Evolutionary conservation across 2,797 vertebrate species (phyloP), one percentile per base, ranked within the genome.

Genomic region (Lateolabrax maculatus): DNA sequence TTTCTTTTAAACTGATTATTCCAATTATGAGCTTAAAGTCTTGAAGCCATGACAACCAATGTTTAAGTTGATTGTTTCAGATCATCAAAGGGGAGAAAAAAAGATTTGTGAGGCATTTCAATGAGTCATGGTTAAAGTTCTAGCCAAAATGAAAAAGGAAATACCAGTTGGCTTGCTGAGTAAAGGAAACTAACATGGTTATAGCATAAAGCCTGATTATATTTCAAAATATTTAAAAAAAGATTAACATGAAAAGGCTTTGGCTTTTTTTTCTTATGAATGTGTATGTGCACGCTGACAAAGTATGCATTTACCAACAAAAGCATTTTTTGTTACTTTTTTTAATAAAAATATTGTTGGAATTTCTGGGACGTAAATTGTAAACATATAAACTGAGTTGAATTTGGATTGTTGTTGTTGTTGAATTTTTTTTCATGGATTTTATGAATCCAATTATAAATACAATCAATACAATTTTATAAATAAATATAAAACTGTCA

Each of bases 1-100:
- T 92, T 93, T 89, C 81, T 87, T 87, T 86, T 71, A 86, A 90
- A 90, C 80, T 69, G 75, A 92, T 92, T 83, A 93, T 90, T 92
- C 62, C 76, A 88, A 90, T 90, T 80, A 89, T 80, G 71, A 89
- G 86, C 57, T 90, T 85, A 75, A 79, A 77, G 72, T 80, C 83
- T 85, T 74, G 88, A 86, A 85, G 78, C 90, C 88, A 93, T 95
- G 93, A 87, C 91, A 93, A 93, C 92, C 80, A 68, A 77, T 76
- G 87, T 87, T 87, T 82, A 87, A 86, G 77, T 76, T 86, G 53
- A 86, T 91, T 88, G 75, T 88, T 85, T 81, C 77, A 86, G 75
- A 87, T 88, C 53, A 83, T 77, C 56, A 86, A 64, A 81, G 87
- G 71, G 80, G 37, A 82, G 73, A 36, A 75, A 64, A 82, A 75